Percentiles rank a stretch among this genome's conserved stretches.
Conservation (phyloP, 2,888 invertebrate species). For the Ochlodes sylvanus region DNA sequence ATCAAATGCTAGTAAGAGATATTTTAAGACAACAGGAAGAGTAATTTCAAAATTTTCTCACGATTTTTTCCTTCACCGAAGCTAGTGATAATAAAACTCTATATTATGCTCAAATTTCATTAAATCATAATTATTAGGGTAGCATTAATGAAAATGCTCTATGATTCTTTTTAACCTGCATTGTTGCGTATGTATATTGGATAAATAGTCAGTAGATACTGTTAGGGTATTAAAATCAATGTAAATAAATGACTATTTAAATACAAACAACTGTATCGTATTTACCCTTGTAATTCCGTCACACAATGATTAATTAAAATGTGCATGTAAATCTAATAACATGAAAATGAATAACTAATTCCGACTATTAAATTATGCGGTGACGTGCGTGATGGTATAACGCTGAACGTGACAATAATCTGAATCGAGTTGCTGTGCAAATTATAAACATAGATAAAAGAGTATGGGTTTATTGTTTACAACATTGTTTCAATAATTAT, state of each 20-base stretch:
- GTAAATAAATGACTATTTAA: conserved; percentile 4
- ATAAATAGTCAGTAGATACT: too few species aligned
- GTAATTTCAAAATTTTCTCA: too few species aligned
- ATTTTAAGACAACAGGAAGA: too few species aligned
- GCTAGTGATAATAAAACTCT: too few species aligned
- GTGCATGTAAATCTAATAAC: conserved; percentile 27
- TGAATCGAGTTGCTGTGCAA: not conserved
- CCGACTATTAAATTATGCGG: conserved; percentile 17
- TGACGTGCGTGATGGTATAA: conserved; percentile 1
- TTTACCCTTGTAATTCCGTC: conserved; percentile 6
- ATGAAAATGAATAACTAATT: conserved; percentile 28
- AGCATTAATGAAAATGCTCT: too few species aligned
- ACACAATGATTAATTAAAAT: conserved; percentile 25
- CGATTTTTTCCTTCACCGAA: too few species aligned
- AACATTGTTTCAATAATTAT: not conserved
- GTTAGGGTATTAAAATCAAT: not conserved
- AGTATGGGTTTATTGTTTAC: not conserved
- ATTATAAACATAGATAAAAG: not conserved
- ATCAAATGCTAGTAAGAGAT: too few species aligned
- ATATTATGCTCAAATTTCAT: too few species aligned
- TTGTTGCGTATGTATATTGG: too few species aligned
- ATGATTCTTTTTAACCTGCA: too few species aligned
- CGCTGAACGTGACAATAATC: not conserved
- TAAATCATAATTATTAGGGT: too few species aligned
- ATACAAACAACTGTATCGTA: not conserved